Evolutionary conservation across 2,113 vertebrate species (phyloP).

Genomic region (Notiomystis cincta): DNA sequence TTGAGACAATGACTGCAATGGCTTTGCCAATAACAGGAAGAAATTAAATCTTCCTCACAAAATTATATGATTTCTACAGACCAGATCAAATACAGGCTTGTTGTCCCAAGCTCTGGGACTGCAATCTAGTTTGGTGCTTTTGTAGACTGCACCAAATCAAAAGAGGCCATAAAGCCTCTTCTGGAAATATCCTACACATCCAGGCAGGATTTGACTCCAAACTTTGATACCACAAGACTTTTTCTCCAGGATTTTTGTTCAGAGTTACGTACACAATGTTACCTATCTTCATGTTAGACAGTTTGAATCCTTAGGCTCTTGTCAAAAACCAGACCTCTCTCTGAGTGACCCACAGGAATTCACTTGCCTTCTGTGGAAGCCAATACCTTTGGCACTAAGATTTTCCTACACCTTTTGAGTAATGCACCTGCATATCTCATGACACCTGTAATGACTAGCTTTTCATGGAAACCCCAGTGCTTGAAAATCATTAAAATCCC

Average conservation of each 20-base stretch:
- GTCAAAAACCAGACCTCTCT: not conserved
- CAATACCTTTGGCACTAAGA: not conserved
- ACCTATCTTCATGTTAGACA: not conserved
- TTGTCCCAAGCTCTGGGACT: accelerated
- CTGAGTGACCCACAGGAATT: not conserved
- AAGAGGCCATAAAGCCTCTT: not conserved
- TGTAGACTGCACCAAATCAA: not conserved
- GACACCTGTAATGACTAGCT: not conserved
- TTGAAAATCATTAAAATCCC: not conserved
- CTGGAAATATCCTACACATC: not conserved
- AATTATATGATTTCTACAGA: not conserved
- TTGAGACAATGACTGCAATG: not conserved
- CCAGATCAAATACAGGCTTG: not conserved
- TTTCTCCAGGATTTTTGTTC: not conserved
- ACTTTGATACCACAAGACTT: not conserved
- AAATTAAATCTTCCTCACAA: not conserved
- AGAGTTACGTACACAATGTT: not conserved
- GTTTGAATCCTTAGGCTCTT: not conserved
- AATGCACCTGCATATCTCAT: not conserved
- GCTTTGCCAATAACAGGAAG: not conserved
- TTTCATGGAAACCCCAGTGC: not conserved
- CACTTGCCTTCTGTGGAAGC: not conserved
- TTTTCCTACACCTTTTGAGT: not conserved
- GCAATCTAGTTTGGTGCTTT: not conserved
- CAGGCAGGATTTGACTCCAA: not conserved